Conservation (phyloP, 2,113 vertebrate genomes). For the Tetraodon nigroviridis region DNA sequence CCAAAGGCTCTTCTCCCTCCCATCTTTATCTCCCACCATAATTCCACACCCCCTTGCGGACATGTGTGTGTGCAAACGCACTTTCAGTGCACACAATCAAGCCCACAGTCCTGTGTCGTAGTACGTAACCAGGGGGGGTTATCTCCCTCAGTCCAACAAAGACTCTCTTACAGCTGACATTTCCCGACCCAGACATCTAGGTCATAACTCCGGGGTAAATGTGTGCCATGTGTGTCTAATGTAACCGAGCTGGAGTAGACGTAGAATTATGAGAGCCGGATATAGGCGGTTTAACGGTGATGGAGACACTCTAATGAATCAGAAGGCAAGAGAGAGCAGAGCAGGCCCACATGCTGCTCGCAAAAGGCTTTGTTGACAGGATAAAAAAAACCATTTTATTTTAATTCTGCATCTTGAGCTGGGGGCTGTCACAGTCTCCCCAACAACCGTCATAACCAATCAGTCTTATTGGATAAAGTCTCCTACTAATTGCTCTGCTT, state of each 20-base stretch:
- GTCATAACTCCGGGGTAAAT: conserved; percentile 66
- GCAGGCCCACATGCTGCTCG: background rate
- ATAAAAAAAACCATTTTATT: conserved; percentile 19
- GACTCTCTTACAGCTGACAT: conserved; percentile 60
- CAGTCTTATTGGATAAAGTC: conserved; percentile 42
- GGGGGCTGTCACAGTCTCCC: conserved; percentile 24
- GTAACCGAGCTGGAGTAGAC: background rate
- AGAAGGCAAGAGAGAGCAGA: conserved; percentile 1
- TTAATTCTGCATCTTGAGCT: conserved; percentile 12
- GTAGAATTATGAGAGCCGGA: background rate
- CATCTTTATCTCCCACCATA: conserved; percentile 24
- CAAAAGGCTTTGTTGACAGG: conserved; percentile 7
- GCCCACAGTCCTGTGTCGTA: conserved; percentile 24
- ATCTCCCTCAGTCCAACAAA: conserved; percentile 58
- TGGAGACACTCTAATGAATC: background rate
- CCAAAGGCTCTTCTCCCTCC: conserved; percentile 34
- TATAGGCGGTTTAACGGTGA: conserved; percentile 11
- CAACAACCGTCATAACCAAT: conserved; percentile 48
- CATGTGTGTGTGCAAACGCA: conserved; percentile 12
- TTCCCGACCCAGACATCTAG: conserved; percentile 69
- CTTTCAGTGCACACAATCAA: conserved; percentile 20
- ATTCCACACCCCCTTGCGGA: conserved; percentile 9
- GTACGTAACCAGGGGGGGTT: conserved; percentile 44
- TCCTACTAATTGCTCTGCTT: conserved; percentile 46
- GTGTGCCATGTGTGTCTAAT: conserved; percentile 26